Evolutionary conservation across 2,113 vertebrate genomes (phyloP).

Genomic region (Brachirus orientalis): DNA sequence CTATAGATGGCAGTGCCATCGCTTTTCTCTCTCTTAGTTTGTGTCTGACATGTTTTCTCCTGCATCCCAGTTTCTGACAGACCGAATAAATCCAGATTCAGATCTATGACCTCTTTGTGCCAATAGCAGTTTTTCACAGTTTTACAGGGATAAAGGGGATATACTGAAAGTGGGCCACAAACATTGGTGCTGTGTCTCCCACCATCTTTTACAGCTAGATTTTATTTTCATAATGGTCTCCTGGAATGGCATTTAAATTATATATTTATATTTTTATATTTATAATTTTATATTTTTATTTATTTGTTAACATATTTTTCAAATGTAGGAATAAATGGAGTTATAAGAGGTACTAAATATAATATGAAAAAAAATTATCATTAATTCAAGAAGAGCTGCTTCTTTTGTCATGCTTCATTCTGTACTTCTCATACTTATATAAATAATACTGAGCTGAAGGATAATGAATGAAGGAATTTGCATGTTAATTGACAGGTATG

Average conservation of each 20-base stretch:
- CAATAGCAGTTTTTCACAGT: conserved; percentile 41
- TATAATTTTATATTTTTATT: neutral
- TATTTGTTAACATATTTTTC: neutral
- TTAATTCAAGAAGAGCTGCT: neutral
- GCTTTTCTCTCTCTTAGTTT: conserved; percentile 20
- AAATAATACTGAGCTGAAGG: neutral
- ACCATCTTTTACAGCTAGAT: neutral
- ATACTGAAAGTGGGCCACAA: conserved; percentile 5
- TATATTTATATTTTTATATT: no score
- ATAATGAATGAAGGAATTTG: neutral
- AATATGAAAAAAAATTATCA: no score
- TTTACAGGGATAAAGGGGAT: conserved; percentile 37
- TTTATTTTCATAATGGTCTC: neutral
- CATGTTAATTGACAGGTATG: neutral
- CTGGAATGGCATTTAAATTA: neutral
- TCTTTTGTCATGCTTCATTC: no score
- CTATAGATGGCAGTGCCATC: neutral
- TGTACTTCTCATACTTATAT: no score
- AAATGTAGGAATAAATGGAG: neutral
- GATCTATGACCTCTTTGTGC: conserved; percentile 50
- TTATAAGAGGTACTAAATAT: neutral
- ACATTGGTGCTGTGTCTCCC: conserved; percentile 4
- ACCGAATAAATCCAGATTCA: conserved; percentile 31
- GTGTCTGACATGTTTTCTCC: conserved; percentile 22
- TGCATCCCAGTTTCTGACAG: conserved; percentile 23